Percentiles rank a stretch among this genome's conserved stretches.
Evolutionary conservation across 1,140 invertebrate species (phyloP).

Genomic region (Hypothenemus hampei): DNA sequence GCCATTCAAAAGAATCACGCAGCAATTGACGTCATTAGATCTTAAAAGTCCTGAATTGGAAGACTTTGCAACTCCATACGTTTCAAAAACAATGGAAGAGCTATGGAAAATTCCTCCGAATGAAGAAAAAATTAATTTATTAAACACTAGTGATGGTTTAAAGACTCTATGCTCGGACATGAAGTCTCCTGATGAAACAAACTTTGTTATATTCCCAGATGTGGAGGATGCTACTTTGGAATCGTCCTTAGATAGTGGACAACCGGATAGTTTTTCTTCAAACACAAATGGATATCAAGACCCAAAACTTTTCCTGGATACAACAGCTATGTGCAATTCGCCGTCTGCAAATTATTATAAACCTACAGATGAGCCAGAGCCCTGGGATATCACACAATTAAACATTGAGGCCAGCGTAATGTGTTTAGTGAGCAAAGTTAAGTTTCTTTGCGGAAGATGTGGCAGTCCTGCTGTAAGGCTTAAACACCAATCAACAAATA

Average conservation of each 20-base stretch:
- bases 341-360: slow-evolving; percentile 78
- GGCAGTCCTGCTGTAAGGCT: slow-evolving; percentile 65
- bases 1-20: slow-evolving; percentile 70
- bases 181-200: slow-evolving; percentile 41
- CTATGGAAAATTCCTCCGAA: slow-evolving; percentile 47
- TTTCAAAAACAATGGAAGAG: slow-evolving; percentile 55
- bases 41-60: slow-evolving; percentile 65
- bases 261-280: slow-evolving; percentile 15
- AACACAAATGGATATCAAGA: slow-evolving; percentile 28
- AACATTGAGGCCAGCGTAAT: slow-evolving; percentile 88
- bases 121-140: slow-evolving; percentile 23
- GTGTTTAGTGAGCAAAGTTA: slow-evolving; percentile 69
- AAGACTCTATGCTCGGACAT: slow-evolving; percentile 41
- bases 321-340: slow-evolving; percentile 67
- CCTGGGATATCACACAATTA: slow-evolving; percentile 80
- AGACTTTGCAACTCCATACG: slow-evolving; percentile 65
- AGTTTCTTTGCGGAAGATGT: slow-evolving; percentile 65
- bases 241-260: slow-evolving; percentile 24
- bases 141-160: slow-evolving; percentile 42
- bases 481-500: slow-evolving; percentile 44
- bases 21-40: slow-evolving; percentile 66
- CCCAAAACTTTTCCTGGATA: slow-evolving; percentile 58
- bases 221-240: slow-evolving; percentile 38
- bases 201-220: slow-evolving; percentile 49
- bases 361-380: slow-evolving; percentile 78